Conservation (phyloP, 1,140 invertebrate genomes). For the Bacillus rossius region DNA sequence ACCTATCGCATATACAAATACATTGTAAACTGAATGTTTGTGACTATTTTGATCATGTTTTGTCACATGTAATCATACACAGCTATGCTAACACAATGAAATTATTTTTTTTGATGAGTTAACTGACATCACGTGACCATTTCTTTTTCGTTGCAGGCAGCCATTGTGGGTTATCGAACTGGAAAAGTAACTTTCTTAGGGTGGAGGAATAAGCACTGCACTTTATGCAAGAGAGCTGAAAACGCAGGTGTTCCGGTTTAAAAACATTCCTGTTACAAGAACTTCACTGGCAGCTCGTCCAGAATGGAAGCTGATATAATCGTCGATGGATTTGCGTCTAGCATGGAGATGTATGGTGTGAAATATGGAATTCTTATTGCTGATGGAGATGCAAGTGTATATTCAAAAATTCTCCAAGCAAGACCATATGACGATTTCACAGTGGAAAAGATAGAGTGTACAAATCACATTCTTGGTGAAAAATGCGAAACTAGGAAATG, state of each 20-base stretch:
- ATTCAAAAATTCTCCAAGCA: slow-evolving; percentile 27
- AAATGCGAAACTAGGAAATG: no score
- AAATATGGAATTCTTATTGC: slow-evolving; percentile 38
- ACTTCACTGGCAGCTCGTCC: slow-evolving; percentile 32
- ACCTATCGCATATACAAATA: no score
- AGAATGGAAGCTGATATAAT: slow-evolving; percentile 40
- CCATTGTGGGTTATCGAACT: slow-evolving; percentile 36
- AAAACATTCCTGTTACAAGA: slow-evolving; percentile 33
- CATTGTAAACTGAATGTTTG: no score
- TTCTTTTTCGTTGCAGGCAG: slow-evolving; percentile 26
- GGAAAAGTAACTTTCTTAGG: slow-evolving; percentile 38
- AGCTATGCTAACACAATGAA: no score
- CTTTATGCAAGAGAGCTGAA: slow-evolving; percentile 29
- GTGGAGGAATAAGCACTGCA: slow-evolving; percentile 39
- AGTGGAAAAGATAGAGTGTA: slow-evolving; percentile 37
- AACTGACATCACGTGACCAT: no score
- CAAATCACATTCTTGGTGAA: slow-evolving; percentile 17
- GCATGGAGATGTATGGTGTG: slow-evolving; percentile 34
- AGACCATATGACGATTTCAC: slow-evolving; percentile 26
- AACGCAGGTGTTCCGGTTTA: slow-evolving; percentile 11
- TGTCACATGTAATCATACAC: no score
- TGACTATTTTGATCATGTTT: no score
- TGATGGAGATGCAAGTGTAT: slow-evolving; percentile 42
- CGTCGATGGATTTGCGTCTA: slow-evolving; percentile 37
- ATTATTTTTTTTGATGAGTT: no score